A percentile compares a stretch with the other conserved stretches of the same genome.
phyloP scores from a whole-genome alignment of 2,888 invertebrate genomes.

The Chalcosyrphus nemorum region DNA sequence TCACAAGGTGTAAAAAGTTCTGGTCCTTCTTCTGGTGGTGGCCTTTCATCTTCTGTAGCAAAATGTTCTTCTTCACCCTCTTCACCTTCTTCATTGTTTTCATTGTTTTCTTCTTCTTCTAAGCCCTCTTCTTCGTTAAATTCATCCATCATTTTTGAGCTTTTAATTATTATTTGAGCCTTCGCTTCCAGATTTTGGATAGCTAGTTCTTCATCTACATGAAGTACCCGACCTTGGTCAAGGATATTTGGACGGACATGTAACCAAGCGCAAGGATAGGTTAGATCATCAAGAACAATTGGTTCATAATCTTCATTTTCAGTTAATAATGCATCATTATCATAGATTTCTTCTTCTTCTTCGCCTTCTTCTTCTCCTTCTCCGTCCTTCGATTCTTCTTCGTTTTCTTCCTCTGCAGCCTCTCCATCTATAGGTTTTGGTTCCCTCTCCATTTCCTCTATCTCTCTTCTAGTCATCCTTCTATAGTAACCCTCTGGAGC shows the following conservation, averaged over 20 bases:
- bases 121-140: slow-evolving; percentile 79
- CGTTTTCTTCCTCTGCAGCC: slow-evolving; percentile 8
- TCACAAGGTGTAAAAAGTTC: slow-evolving; percentile 76
- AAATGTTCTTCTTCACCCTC: slow-evolving; percentile 72
- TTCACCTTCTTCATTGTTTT: slow-evolving; percentile 70
- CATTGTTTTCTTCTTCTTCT: slow-evolving; percentile 74
- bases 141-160: slow-evolving; percentile 42
- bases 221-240: slow-evolving; percentile 89
- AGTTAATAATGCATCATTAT: slow-evolving; percentile 83
- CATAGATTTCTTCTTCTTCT: slow-evolving; percentile 76
- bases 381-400: too few relatives aligned
- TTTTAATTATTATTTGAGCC: slow-evolving; percentile 74
- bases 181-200: slow-evolving; percentile 77
- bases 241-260: slow-evolving; percentile 91
- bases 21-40: slow-evolving; percentile 83
- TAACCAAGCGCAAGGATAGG: slow-evolving; percentile 91
- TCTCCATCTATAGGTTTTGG: slow-evolving; percentile 71
- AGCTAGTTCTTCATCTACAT: slow-evolving; percentile 87
- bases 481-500: slow-evolving; percentile 91
- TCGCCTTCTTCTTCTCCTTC: slow-evolving; percentile 69
- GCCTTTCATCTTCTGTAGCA: slow-evolving; percentile 84
- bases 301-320: slow-evolving; percentile 89
- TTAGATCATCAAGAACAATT: slow-evolving; percentile 86
- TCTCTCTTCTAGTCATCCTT: slow-evolving; percentile 82
- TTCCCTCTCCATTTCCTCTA: slow-evolving; percentile 79